phyloP scores from a whole-genome alignment of 2,113 vertebrate genomes.

The Etheostoma spectabile region DNA sequence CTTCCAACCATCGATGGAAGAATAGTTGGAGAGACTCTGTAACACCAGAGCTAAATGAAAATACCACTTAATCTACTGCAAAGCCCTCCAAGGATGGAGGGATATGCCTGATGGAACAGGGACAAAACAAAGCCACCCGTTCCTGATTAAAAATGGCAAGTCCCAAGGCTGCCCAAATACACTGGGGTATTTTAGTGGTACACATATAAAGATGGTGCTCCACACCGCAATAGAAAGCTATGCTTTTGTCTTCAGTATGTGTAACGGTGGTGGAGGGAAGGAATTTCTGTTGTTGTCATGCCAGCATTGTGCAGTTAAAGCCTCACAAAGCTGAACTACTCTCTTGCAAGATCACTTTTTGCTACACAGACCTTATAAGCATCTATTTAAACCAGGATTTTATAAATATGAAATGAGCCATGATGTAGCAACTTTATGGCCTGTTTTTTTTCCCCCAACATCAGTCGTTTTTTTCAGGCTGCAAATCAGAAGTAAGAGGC shows the following conservation, averaged over 20 bases:
- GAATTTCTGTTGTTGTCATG: constrained; percentile 28
- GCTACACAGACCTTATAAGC: constrained; percentile 9
- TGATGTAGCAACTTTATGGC: constrained; percentile 31
- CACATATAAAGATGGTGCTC: constrained; percentile 59
- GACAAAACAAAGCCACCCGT: constrained; percentile 76
- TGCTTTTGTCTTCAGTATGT: constrained; percentile 39
- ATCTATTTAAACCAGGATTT: constrained; percentile 36
- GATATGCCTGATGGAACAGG: constrained; percentile 62
- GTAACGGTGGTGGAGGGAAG: constrained; percentile 20
- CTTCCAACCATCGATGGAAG: constrained; percentile 46
- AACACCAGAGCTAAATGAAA: constrained; percentile 63
- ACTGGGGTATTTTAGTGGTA: constrained; percentile 51
- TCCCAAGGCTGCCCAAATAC: constrained; percentile 63
- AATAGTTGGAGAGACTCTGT: constrained; percentile 60
- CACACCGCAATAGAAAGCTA: constrained; percentile 16
- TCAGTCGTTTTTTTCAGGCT: background rate
- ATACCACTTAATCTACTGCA: constrained; percentile 74
- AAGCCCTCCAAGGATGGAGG: constrained; percentile 68
- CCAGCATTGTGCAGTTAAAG: constrained; percentile 40
- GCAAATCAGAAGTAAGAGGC: background rate
- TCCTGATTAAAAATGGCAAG: constrained; percentile 74
- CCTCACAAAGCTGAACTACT: constrained; percentile 22
- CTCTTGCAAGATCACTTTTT: constrained; percentile 22
- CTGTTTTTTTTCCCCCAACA: background rate
- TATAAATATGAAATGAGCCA: constrained; percentile 24